These are phyloP conservation scores for Nemurella pictetii DNA, from an alignment of 2,888 invertebrate genomes.

Conservation along the genomic window DNA sequence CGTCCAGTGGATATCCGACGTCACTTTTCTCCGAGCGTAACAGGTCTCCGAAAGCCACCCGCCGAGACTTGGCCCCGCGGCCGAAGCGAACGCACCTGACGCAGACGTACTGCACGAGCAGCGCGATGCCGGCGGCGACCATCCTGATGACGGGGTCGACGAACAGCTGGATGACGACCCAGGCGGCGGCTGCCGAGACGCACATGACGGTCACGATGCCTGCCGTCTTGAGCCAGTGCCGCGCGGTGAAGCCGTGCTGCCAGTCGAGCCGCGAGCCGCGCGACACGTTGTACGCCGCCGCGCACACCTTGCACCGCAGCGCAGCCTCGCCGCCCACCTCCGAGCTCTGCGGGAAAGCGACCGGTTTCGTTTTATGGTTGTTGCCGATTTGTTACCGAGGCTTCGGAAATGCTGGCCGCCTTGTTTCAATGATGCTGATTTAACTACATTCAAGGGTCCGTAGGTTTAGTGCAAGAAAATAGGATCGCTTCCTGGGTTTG, in stretches of 20 bases:
- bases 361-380: too few relatives aligned
- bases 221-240: conserved; percentile 83
- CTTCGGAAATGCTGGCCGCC: neutral
- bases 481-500: too few relatives aligned
- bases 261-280: conserved; percentile 63
- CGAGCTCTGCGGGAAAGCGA: conserved; percentile 62
- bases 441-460: too few relatives aligned
- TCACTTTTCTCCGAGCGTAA: too few relatives aligned
- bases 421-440: neutral
- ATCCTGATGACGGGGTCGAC: conserved; percentile 77
- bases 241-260: conserved; percentile 80
- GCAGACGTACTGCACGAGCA: conserved; percentile 82
- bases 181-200: conserved; percentile 74
- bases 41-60: too few relatives aligned
- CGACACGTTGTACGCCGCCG: conserved; percentile 69
- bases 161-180: conserved; percentile 78
- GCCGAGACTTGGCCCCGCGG: neutral
- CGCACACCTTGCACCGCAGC: conserved; percentile 82
- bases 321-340: conserved; percentile 62
- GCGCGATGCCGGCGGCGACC: conserved; percentile 77
- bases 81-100: conserved; percentile 63
- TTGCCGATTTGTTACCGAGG: too few relatives aligned
- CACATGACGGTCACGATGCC: conserved; percentile 78
- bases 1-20: too few relatives aligned
- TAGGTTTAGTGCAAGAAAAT: too few relatives aligned